Evolutionary conservation across 2,113 vertebrate genomes (phyloP), one percentile per base, ranked within the genome.

Genomic region (Myotis brandtii): DNA sequence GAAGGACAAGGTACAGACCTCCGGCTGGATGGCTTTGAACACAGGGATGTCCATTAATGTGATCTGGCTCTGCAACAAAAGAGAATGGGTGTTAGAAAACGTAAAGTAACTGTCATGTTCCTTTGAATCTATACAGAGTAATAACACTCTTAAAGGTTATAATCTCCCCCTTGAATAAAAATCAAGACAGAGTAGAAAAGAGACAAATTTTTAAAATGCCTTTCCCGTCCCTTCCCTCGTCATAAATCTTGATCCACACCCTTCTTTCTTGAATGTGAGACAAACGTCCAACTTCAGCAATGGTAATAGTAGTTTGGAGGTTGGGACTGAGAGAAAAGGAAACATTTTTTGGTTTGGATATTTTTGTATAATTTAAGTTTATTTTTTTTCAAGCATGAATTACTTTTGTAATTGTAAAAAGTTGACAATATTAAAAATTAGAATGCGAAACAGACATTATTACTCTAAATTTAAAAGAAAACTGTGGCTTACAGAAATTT

Each of bases 1-100:
- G 6, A 88, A 93, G 76, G 46, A 82, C 30, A 52, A 43, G 72
- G 91, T 96, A 97, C 97, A 96, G 98, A 99, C 99, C 99, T 99
- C 99, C 6, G 99, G 99, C 83, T 99, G 99, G 97, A 99, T 99
- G 83, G 99, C 99, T 99, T 99, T 99, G 94, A 99, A 99, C 87
- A 99, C 99, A 23, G 99, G 99, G 34, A 98, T 98, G 93, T 99
- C 99, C 99, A 99, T 99, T 97, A 99, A 40, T 0, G 99, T 99
- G 97, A 99, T 99, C 97, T 99, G 99, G 98, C 99, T 99, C 99
- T 99, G 98, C 56, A 98, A 98, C 1, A 93, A 87, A 97, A 97
- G 96, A 30, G 96, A 86, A 79, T 1, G 0, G 20, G 56, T 0
- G 30, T 97, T 95, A 97, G 91, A 70, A 86, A 64, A 88, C 2